phyloP scores from a whole-genome alignment of 2,888 invertebrate species.

The Subacronicta megacephala region DNA sequence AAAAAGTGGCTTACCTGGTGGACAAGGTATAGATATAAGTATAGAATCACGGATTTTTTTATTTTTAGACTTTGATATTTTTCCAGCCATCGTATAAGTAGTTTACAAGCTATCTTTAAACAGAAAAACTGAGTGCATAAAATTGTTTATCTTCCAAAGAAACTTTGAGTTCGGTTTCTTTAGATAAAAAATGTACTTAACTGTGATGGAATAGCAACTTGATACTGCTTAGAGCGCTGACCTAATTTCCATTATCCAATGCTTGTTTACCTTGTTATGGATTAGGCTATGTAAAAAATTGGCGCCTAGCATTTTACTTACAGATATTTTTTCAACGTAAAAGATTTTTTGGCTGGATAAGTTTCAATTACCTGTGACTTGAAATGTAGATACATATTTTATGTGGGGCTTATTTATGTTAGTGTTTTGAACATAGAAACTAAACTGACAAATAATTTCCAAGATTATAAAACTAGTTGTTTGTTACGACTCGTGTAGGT shows the following conservation, averaged over 20 bases:
- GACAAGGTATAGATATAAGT: too few relatives aligned
- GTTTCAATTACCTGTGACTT: not conserved
- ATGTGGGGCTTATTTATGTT: too few relatives aligned
- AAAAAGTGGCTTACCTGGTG: too few relatives aligned
- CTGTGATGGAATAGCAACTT: conserved; percentile 29
- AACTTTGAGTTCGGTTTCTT: conserved; percentile 24
- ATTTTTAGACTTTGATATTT: not conserved
- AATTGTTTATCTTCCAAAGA: conserved; percentile 15
- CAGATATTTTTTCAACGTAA: too few relatives aligned
- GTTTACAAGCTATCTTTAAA: conserved; percentile 9
- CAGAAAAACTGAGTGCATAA: conserved; percentile 14
- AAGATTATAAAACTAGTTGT: too few relatives aligned
- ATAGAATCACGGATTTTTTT: too few relatives aligned
- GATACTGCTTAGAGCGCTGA: conserved; percentile 36
- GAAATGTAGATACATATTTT: not conserved
- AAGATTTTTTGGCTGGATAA: too few relatives aligned
- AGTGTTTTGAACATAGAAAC: too few relatives aligned
- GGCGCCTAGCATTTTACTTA: too few relatives aligned
- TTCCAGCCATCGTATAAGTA: conserved; percentile 6
- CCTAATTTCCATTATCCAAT: conserved; percentile 47
- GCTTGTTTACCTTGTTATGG: conserved; percentile 29
- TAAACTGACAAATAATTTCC: too few relatives aligned
- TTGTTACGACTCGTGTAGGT: too few relatives aligned
- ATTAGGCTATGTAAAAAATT: conserved; percentile 11
- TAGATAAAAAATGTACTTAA: conserved; percentile 24